Evolutionary conservation across 1,140 invertebrate genomes (phyloP), one percentile per base, ranked within the genome.

Genomic region (Chymomyza costata): DNA sequence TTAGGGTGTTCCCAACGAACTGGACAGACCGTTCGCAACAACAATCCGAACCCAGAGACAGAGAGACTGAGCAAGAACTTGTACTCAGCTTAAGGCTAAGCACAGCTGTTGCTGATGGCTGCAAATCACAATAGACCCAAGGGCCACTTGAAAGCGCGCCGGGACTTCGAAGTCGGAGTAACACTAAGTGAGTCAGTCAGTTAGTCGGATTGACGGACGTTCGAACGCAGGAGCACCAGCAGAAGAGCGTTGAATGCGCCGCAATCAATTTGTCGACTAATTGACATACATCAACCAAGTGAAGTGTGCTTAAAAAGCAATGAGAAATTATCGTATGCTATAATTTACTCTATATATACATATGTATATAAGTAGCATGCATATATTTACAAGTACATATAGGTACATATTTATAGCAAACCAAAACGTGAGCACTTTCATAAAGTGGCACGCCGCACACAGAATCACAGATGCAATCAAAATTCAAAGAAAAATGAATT

Each of bases 261-360:
- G 52, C 70, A 76, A 49, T 78, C 70, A 69, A 74, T 74, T 76
- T 74, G 70, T 57, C 62, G 49, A 78, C 71, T 80, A 76, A 76
- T 76, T 76, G 71, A 66, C 73, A 76, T 71, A 80, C 66, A 76
- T 76, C 46, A 61, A 17, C 16, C 32, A 49, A 63, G 34, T 61
- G 50, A 50, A 67, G 64, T 31, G 51, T 62, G 48, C 69, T 74
- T 74, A 57, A 76, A 54, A 51, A 44, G 61, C 70, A 64, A 71
- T 71, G 57, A 63, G 57, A 52, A 70, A 49, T 65, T 50, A 53
- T n/a, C n/a, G n/a, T n/a, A n/a, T n/a, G n/a, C n/a, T n/a, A n/a
- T n/a, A n/a, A n/a, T n/a, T n/a, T n/a, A n/a, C n/a, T n/a, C n/a
- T n/a, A n/a, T n/a, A n/a, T n/a, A n/a, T n/a, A n/a, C n/a, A n/a